Evolutionary conservation across 1,140 invertebrate species (phyloP).

Genomic region (Ganaspis sp.): DNA sequence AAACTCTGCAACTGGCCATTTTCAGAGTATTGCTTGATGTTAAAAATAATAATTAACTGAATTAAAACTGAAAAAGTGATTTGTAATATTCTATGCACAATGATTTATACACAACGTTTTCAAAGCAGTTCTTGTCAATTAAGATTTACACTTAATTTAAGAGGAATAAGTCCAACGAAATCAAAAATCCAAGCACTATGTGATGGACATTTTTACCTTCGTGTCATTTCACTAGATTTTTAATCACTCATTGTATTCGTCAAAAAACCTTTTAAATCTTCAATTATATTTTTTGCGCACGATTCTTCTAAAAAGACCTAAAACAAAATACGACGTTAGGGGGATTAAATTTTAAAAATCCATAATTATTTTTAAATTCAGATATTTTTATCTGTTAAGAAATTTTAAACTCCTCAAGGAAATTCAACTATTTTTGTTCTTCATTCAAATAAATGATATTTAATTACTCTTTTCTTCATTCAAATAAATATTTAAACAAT

Average conservation of each 20-base stretch:
- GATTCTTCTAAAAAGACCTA: neutral
- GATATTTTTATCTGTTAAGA: too few species aligned
- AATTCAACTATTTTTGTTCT: too few species aligned
- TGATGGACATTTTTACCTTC: neutral
- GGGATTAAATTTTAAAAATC: too few species aligned
- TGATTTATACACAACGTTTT: constrained; percentile 3
- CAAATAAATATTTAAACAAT: too few species aligned
- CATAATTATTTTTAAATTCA: neutral
- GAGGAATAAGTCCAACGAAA: neutral
- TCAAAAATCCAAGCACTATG: constrained; percentile 4
- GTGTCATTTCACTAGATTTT: neutral
- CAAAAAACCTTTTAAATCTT: neutral
- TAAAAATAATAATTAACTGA: neutral
- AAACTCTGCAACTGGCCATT: too few species aligned
- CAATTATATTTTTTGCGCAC: neutral
- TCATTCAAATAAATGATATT: too few species aligned
- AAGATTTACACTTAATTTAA: neutral
- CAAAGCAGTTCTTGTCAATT: neutral
- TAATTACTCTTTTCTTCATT: too few species aligned
- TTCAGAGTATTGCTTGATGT: too few species aligned
- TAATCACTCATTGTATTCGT: neutral
- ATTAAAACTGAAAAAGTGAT: neutral
- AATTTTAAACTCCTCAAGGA: too few species aligned
- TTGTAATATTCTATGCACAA: neutral
- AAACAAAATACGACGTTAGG: neutral